Evolutionary conservation across 2,797 vertebrate species (phyloP).

Genomic region (Molossus alvarezi): DNA sequence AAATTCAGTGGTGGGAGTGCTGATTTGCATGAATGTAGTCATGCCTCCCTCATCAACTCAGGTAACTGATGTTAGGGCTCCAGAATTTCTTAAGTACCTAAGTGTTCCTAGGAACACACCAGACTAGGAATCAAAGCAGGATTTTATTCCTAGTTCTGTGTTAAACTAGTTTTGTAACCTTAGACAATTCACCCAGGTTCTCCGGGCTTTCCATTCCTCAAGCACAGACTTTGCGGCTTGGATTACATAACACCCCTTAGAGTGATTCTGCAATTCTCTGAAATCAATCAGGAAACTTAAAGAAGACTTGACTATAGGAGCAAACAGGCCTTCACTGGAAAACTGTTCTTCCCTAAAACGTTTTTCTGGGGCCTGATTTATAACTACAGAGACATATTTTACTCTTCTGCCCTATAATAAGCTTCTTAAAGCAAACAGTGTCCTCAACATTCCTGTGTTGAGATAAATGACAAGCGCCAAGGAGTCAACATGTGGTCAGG

Average conservation of each 20-base stretch:
- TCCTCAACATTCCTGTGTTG: not conserved
- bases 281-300: conserved; percentile 46
- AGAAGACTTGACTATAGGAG: not conserved
- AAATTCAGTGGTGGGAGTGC: conserved; percentile 85
- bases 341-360: not conserved
- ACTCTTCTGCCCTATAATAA: not conserved
- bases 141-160: conserved; percentile 52
- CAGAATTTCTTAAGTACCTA: conserved; percentile 79
- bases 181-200: conserved; percentile 10
- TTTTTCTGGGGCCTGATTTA: not conserved
- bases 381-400: not conserved
- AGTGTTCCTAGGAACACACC: conserved; percentile 64
- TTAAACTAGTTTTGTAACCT: conserved; percentile 50
- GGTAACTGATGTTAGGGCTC: conserved; percentile 83
- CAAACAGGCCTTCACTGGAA: not conserved
- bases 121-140: conserved; percentile 54
- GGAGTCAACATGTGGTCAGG: not conserved
- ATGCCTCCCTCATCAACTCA: conserved; percentile 86
- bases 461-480: conserved; percentile 29
- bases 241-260: conserved; percentile 22
- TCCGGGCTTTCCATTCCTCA: conserved; percentile 59
- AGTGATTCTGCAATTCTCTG: conserved; percentile 33
- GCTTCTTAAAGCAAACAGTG: conserved; percentile 12
- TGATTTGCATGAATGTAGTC: conserved; percentile 88
- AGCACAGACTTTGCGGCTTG: not conserved